Percentiles rank a stretch among this genome's conserved stretches.
These are phyloP conservation scores for Agelas oroides DNA, from an alignment of 37 sponge, comb jelly and placozoan genomes.

Conservation along the genomic window DNA sequence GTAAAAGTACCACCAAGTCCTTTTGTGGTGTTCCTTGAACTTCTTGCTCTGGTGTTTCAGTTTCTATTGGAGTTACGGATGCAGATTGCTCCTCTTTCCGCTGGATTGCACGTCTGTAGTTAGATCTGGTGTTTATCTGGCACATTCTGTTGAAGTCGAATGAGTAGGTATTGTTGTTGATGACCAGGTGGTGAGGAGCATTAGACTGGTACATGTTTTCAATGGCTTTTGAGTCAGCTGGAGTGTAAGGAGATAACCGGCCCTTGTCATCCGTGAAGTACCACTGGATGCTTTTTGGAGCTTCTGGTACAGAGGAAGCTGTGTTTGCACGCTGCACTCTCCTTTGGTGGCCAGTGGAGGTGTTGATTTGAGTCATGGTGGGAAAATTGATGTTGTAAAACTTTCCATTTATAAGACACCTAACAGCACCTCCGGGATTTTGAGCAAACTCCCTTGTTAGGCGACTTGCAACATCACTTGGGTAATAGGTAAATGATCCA, in stretches of 20 bases:
- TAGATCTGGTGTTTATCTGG: slow-evolving; percentile 53
- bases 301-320: neutral
- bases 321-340: neutral
- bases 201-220: slow-evolving; percentile 51
- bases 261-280: slow-evolving; percentile 46
- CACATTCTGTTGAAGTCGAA: slow-evolving; percentile 63
- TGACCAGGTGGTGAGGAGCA: slow-evolving; percentile 18
- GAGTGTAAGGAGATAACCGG: slow-evolving; percentile 37
- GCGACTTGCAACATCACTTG: neutral
- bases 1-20: slow-evolving; percentile 17
- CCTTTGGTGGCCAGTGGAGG: slow-evolving; percentile 36
- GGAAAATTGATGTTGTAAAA: slow-evolving; percentile 54
- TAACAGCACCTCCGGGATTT: slow-evolving; percentile 23
- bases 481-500: slow-evolving; percentile 46
- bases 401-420: neutral
- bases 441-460: slow-evolving; percentile 24
- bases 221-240: slow-evolving; percentile 41
- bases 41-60: neutral
- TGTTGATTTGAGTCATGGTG: slow-evolving; percentile 78
- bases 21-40: neutral
- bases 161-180: slow-evolving; percentile 30
- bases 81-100: neutral
- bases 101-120: slow-evolving; percentile 23
- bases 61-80: neutral
- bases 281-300: slow-evolving; percentile 45